Evolutionary conservation across 92 coral and sea anemone genomes (phyloP).

Genomic region (Scolanthus callimorphus): DNA sequence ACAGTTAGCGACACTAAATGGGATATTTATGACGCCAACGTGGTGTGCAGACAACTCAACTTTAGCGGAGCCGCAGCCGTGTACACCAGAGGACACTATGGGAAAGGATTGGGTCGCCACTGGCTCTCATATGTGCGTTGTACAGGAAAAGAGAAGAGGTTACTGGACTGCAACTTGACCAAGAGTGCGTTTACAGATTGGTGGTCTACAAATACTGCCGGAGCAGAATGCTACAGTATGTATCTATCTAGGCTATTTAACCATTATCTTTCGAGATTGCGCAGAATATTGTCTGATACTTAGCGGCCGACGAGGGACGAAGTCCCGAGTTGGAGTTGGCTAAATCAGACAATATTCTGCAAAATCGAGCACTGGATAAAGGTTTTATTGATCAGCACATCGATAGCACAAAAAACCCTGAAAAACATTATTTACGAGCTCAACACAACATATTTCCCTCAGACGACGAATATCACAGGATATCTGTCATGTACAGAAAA

Average conservation of each 20-base stretch:
- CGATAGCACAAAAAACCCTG: too few species aligned
- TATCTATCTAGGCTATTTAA: too few species aligned
- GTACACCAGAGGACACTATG: conserved; percentile 19
- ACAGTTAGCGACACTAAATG: conserved; percentile 43
- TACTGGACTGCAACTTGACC: conserved; percentile 28
- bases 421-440: too few species aligned
- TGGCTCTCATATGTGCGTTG: conserved; percentile 38
- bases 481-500: too few species aligned
- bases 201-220: conserved; percentile 21
- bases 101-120: conserved; percentile 33
- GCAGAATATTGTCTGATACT: too few species aligned
- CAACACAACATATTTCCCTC: too few species aligned
- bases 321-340: too few species aligned
- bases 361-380: too few species aligned
- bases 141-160: conserved; percentile 23
- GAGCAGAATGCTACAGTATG: conserved; percentile 54
- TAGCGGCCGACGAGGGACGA: too few species aligned
- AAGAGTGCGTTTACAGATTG: not conserved
- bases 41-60: conserved; percentile 28
- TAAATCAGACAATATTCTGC: too few species aligned
- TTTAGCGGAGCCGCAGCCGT: conserved; percentile 43
- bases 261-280: not conserved
- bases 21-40: conserved; percentile 54
- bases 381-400: too few species aligned
- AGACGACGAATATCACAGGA: too few species aligned